Percentiles rank a stretch among this genome's conserved stretches.
These are phyloP conservation scores for Sarcophaga bullata DNA, from an alignment of 1,140 invertebrate species.

Conservation along the genomic window DNA sequence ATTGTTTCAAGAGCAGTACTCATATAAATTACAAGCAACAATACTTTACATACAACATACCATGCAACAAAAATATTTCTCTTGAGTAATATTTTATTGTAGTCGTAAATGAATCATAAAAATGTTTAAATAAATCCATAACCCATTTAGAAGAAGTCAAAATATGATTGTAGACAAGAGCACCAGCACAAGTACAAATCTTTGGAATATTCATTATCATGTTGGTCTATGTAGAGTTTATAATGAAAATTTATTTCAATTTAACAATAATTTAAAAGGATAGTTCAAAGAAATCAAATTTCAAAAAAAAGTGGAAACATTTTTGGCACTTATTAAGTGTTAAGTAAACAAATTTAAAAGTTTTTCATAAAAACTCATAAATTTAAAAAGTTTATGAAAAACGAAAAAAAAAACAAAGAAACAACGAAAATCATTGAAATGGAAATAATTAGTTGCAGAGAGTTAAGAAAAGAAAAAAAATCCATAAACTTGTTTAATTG, in stretches of 20 bases:
- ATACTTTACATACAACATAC: too few species aligned
- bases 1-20: too few species aligned
- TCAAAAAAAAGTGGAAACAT: not conserved
- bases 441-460: constrained; percentile 32
- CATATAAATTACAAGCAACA: too few species aligned
- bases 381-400: not conserved
- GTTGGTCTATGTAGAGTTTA: too few species aligned
- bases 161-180: not conserved
- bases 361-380: not conserved
- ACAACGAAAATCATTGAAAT: constrained; percentile 16
- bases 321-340: constrained; percentile 24
- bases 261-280: not conserved
- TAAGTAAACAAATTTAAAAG: not conserved
- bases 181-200: too few species aligned
- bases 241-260: too few species aligned
- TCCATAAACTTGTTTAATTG: constrained; percentile 31
- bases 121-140: not conserved
- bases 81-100: not conserved
- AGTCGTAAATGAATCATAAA: not conserved
- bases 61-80: not conserved
- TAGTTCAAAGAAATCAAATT: not conserved
- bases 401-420: not conserved
- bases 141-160: constrained; percentile 15
- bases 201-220: too few species aligned
- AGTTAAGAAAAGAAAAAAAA: constrained; percentile 17